Conservation (phyloP, 2,888 invertebrate genomes). For the Rapana venosa region DNA sequence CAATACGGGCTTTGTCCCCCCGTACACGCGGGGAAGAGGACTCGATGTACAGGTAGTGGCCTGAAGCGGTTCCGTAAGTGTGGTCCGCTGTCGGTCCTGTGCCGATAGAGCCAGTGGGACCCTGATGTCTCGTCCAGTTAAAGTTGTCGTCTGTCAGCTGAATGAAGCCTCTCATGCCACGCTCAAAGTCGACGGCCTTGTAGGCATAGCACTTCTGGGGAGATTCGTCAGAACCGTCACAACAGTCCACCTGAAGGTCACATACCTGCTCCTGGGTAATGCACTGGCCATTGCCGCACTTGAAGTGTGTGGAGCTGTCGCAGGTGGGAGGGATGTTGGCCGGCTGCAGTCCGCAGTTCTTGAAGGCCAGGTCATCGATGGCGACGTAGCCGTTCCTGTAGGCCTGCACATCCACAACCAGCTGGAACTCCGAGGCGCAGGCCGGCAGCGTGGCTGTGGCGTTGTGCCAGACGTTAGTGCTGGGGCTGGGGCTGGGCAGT, state of each 20-base stretch:
- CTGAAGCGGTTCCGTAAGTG: conserved; percentile 62
- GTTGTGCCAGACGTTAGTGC: conserved; percentile 60
- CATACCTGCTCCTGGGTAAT: conserved; percentile 41
- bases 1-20: conserved; percentile 81
- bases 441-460: conserved; percentile 60
- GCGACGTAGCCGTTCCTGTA: conserved; percentile 56
- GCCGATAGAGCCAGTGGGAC: conserved; percentile 55
- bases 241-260: conserved; percentile 49
- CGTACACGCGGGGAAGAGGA: conserved; percentile 47
- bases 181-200: conserved; percentile 69
- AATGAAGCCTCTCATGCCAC: conserved; percentile 65
- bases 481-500: conserved; percentile 21
- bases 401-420: conserved; percentile 59
- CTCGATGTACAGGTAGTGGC: conserved; percentile 69
- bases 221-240: conserved; percentile 51
- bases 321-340: conserved; percentile 32
- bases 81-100: conserved; percentile 76
- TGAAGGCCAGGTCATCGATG: conserved; percentile 71
- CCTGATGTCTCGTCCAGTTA: conserved; percentile 66
- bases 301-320: conserved; percentile 52
- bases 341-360: conserved; percentile 68
- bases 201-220: conserved; percentile 58
- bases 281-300: conserved; percentile 45
- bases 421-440: conserved; percentile 67
- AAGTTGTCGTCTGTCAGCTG: conserved; percentile 60